These are phyloP conservation scores for Samia ricini DNA, from an alignment of 1,140 invertebrate genomes.

Conservation along the genomic window DNA sequence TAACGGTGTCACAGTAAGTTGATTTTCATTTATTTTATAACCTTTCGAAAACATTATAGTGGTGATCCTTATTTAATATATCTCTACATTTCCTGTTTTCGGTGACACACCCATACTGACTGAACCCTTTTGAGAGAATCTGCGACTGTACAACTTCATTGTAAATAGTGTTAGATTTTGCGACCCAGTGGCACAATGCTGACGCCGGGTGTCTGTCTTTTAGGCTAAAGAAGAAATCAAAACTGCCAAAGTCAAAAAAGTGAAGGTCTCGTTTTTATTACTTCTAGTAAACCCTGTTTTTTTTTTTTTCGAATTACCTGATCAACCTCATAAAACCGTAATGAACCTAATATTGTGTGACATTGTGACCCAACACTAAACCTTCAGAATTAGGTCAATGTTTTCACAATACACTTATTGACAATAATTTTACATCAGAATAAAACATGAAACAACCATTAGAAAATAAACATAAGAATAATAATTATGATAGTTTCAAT, in stretches of 20 bases:
- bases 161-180: neutral
- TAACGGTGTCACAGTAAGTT: conserved; percentile 50
- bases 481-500: too few relatives aligned
- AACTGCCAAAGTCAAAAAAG: conserved; percentile 8
- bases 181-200: neutral
- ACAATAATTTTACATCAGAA: too few relatives aligned
- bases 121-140: neutral
- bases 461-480: too few relatives aligned
- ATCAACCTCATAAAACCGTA: too few relatives aligned
- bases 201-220: neutral
- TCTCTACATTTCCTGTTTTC: neutral
- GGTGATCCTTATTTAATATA: neutral
- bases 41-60: conserved; percentile 15
- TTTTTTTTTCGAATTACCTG: too few relatives aligned
- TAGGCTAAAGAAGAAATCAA: conserved; percentile 12
- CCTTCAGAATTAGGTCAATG: too few relatives aligned
- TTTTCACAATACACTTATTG: too few relatives aligned
- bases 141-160: neutral
- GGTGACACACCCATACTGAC: conserved; percentile 2
- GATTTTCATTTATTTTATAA: conserved; percentile 34
- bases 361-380: too few relatives aligned
- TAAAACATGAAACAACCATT: too few relatives aligned
- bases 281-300: too few relatives aligned
- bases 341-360: too few relatives aligned
- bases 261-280: too few relatives aligned